Evolutionary conservation across 2,888 invertebrate species (phyloP).

Genomic region (Pammene aurita): DNA sequence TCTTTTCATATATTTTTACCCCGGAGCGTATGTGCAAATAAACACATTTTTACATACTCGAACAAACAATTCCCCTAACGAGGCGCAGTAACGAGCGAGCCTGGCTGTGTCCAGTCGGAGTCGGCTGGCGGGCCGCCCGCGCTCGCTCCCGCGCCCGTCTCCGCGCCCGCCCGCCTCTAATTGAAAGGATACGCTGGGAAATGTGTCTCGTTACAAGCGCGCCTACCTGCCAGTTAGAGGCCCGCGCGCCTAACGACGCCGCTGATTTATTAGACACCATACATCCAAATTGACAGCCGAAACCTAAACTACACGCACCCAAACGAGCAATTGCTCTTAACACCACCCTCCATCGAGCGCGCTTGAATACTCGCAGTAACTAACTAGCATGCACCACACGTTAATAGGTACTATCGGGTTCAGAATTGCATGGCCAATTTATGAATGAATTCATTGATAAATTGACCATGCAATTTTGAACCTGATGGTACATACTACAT

Average conservation of each 20-base stretch:
- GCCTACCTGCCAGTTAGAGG: constrained; percentile 59
- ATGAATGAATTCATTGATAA: too few relatives aligned
- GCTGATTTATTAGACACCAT: constrained; percentile 71
- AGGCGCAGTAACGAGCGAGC: constrained; percentile 77
- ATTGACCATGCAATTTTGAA: too few relatives aligned
- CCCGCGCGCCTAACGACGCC: constrained; percentile 60
- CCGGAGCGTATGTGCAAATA: constrained; percentile 82
- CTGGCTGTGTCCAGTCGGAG: constrained; percentile 43
- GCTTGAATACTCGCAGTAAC: neutral
- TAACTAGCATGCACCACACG: neutral
- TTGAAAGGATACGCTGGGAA: constrained; percentile 78
- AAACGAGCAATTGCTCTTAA: constrained; percentile 26
- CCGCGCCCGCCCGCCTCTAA: constrained; percentile 58
- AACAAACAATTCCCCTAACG: constrained; percentile 83
- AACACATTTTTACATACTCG: constrained; percentile 84
- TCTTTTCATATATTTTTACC: constrained; percentile 83
- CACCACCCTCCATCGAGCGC: constrained; percentile 15
- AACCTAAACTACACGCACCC: constrained; percentile 46
- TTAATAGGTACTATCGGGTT: constrained; percentile 9
- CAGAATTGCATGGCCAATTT: too few relatives aligned
- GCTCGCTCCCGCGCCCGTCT: constrained; percentile 33
- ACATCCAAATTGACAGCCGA: constrained; percentile 72
- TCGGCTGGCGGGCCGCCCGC: constrained; percentile 41
- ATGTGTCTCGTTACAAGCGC: constrained; percentile 75
- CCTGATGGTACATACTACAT: too few relatives aligned